Conservation (phyloP, 2,888 invertebrate species). For the Himalopsyche japonica region DNA sequence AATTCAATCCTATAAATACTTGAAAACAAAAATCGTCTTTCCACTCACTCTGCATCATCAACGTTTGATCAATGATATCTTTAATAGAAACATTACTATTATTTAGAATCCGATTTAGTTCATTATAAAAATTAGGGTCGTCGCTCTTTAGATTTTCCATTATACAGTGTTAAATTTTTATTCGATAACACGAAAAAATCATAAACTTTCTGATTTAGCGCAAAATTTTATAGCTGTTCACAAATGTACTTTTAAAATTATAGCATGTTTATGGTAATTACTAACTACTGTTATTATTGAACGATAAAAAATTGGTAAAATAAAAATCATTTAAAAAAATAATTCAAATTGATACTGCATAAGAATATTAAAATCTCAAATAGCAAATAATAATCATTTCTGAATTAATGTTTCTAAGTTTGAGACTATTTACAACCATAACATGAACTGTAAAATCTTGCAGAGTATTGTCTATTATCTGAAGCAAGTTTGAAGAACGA, state of each 20-base stretch:
- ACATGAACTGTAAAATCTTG: neutral
- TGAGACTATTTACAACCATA: neutral
- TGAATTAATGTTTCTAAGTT: too few relatives aligned
- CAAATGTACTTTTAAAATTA: neutral
- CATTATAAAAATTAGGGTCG: neutral
- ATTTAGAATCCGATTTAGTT: neutral
- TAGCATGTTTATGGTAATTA: neutral
- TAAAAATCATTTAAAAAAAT: too few relatives aligned
- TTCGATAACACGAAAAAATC: neutral
- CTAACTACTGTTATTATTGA: too few relatives aligned
- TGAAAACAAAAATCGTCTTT: too few relatives aligned
- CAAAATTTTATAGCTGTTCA: neutral
- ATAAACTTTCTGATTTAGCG: neutral
- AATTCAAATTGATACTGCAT: too few relatives aligned
- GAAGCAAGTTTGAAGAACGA: too few relatives aligned
- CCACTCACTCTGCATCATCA: constrained; percentile 1
- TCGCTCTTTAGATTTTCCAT: neutral
- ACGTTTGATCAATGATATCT: neutral
- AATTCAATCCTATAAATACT: too few relatives aligned
- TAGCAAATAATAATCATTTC: too few relatives aligned
- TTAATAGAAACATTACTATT: neutral
- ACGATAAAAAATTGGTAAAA: too few relatives aligned
- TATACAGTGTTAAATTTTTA: neutral
- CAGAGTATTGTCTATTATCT: too few relatives aligned
- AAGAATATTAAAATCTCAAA: too few relatives aligned